A percentile compares a stretch with the other conserved stretches of the same genome.
phyloP scores from a whole-genome alignment of 2,113 vertebrate genomes.

The Elephantulus edwardii region DNA sequence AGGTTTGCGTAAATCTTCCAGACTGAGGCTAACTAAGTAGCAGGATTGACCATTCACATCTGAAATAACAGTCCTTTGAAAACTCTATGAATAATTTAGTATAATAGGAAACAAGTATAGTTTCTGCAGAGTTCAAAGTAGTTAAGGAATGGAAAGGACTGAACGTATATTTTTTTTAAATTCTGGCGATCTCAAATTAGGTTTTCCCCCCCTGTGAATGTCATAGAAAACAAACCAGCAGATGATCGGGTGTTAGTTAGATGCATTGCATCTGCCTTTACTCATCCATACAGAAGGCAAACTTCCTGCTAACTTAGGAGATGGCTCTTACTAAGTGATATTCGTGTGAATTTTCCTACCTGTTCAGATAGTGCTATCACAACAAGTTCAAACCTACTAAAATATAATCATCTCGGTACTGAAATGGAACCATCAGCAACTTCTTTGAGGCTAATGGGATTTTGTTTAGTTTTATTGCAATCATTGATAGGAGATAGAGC shows the following conservation, averaged over 20 bases:
- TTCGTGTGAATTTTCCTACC: conserved; percentile 80
- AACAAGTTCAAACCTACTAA: conserved; percentile 81
- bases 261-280: conserved; percentile 67
- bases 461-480: conserved; percentile 81
- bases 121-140: conserved; percentile 20
- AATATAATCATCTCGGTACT: conserved; percentile 37
- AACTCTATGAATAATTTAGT: no score
- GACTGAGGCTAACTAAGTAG: no score
- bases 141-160: background rate
- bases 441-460: conserved; percentile 84
- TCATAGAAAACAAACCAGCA: conserved; percentile 79
- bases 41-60: no score
- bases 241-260: conserved; percentile 77
- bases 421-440: conserved; percentile 83
- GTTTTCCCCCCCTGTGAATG: conserved; percentile 76
- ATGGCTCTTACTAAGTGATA: conserved; percentile 77
- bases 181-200: conserved; percentile 61
- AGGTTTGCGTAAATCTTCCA: no score
- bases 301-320: conserved; percentile 80
- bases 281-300: conserved; percentile 76
- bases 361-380: conserved; percentile 72
- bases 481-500: conserved; percentile 72
- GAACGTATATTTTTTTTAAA: conserved; percentile 70
- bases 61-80: no score
- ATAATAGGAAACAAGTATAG: conserved; percentile 27